phyloP scores from a whole-genome alignment of 2,888 invertebrate species.

The Entomobrya multifasciata region DNA sequence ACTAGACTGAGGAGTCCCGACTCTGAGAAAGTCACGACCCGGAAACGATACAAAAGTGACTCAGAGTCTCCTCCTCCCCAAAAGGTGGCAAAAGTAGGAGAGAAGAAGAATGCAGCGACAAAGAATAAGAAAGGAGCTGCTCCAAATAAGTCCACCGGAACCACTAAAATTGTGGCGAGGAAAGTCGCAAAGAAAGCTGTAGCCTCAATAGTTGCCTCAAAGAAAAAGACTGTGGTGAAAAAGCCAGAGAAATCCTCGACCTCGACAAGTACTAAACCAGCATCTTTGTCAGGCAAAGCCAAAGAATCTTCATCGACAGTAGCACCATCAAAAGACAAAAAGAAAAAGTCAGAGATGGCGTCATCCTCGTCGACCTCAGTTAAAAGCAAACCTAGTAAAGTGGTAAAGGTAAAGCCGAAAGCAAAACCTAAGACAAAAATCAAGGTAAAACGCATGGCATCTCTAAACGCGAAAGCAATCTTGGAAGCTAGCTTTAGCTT shows the following conservation, averaged over 20 bases:
- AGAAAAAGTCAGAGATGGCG: constrained; percentile 35
- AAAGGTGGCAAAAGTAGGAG: constrained; percentile 59
- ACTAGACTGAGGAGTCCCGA: constrained; percentile 50
- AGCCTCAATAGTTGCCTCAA: constrained; percentile 69
- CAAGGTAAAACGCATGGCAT: constrained; percentile 78
- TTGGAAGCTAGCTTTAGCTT: constrained; percentile 78
- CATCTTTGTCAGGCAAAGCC: constrained; percentile 41
- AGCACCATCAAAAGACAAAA: constrained; percentile 7
- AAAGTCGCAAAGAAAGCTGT: constrained; percentile 69
- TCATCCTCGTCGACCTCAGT: too few species aligned
- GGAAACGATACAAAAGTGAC: constrained; percentile 70
- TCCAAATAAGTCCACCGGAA: constrained; percentile 25
- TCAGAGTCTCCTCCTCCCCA: constrained; percentile 70
- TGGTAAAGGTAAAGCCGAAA: constrained; percentile 67
- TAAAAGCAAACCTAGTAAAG: constrained; percentile 34
- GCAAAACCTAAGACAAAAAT: constrained; percentile 75
- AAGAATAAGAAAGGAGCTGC: constrained; percentile 22
- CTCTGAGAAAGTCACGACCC: constrained; percentile 59
- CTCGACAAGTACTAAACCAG: constrained; percentile 10
- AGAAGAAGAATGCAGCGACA: constrained; percentile 17
- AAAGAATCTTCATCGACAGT: constrained; percentile 20
- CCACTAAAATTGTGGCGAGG: constrained; percentile 60
- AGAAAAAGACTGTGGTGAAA: constrained; percentile 70
- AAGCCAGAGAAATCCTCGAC: constrained; percentile 43
- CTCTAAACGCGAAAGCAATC: constrained; percentile 78